Conservation (phyloP, 1,140 invertebrate genomes). For the Lasioglossum baleicum region DNA sequence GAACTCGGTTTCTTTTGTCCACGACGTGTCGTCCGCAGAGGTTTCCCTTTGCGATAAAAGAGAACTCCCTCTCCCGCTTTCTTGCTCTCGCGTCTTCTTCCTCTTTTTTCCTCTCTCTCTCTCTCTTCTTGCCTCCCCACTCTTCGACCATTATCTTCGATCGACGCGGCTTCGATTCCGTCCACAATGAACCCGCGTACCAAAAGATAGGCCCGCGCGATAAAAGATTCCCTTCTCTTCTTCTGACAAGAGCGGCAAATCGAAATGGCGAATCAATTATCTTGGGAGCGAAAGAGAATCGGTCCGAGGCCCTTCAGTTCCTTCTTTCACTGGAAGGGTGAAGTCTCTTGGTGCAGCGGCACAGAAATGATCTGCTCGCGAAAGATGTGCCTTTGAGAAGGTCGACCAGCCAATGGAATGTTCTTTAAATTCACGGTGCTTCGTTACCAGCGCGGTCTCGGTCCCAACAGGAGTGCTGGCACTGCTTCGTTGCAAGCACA, state of each 20-base stretch:
- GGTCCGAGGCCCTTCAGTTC: no score
- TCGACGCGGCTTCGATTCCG: constrained; percentile 13
- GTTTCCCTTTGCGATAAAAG: constrained; percentile 28
- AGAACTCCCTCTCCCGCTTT: not conserved
- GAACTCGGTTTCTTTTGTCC: constrained; percentile 28
- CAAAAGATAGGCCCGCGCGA: not conserved
- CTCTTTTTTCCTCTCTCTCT: no score
- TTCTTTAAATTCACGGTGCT: no score
- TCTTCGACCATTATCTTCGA: constrained; percentile 16
- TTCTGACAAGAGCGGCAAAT: not conserved
- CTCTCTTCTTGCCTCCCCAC: not conserved
- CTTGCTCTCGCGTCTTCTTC: not conserved
- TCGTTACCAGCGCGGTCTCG: no score
- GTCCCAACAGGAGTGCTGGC: no score
- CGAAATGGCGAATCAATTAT: constrained; percentile 9
- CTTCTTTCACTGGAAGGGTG: no score
- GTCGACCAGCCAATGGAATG: no score
- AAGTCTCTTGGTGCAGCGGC: no score
- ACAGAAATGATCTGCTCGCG: no score
- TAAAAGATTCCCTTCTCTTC: not conserved
- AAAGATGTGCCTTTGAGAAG: no score
- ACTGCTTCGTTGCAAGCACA: no score
- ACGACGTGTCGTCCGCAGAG: constrained; percentile 25
- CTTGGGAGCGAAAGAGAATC: not conserved
- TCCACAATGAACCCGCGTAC: not conserved